phyloP scores from a whole-genome alignment of 1,140 invertebrate genomes.

The Atta colombica region DNA sequence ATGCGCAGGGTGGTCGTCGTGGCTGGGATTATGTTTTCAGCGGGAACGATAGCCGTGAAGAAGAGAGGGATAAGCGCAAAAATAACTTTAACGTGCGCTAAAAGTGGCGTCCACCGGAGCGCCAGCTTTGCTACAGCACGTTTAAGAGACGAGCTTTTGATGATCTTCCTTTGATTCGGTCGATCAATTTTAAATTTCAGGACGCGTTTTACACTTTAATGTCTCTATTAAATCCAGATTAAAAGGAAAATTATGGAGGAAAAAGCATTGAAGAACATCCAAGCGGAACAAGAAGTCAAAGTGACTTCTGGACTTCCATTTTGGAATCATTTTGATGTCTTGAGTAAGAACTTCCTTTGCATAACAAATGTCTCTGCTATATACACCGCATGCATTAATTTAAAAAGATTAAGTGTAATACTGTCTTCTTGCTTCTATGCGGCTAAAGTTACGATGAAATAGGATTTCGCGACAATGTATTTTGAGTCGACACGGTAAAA shows the following conservation, averaged over 20 bases:
- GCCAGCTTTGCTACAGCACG: conserved; percentile 78
- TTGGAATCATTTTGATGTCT: too few relatives aligned
- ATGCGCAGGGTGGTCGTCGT: conserved; percentile 42
- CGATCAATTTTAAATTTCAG: conserved; percentile 13
- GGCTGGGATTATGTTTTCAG: conserved; percentile 73
- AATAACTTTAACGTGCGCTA: conserved; percentile 84
- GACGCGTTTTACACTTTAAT: background rate
- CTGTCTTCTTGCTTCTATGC: too few relatives aligned
- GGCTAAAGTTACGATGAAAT: background rate
- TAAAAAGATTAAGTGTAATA: background rate
- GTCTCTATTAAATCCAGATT: background rate
- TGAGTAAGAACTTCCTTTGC: background rate
- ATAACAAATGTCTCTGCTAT: background rate
- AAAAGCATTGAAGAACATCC: too few relatives aligned
- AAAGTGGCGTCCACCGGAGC: conserved; percentile 82
- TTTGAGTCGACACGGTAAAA: conserved; percentile 45
- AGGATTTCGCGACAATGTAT: conserved; percentile 29
- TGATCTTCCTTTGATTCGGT: background rate
- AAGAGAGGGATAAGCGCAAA: conserved; percentile 80
- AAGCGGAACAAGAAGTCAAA: too few relatives aligned
- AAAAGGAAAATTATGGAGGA: too few relatives aligned
- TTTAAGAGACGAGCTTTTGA: conserved; percentile 60
- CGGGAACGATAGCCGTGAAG: conserved; percentile 71
- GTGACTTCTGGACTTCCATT: too few relatives aligned
- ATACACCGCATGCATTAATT: background rate